A percentile compares a stretch with the other conserved stretches of the same genome.
Conservation (phyloP, 2,113 vertebrate genomes). For the Arizona elegans region DNA sequence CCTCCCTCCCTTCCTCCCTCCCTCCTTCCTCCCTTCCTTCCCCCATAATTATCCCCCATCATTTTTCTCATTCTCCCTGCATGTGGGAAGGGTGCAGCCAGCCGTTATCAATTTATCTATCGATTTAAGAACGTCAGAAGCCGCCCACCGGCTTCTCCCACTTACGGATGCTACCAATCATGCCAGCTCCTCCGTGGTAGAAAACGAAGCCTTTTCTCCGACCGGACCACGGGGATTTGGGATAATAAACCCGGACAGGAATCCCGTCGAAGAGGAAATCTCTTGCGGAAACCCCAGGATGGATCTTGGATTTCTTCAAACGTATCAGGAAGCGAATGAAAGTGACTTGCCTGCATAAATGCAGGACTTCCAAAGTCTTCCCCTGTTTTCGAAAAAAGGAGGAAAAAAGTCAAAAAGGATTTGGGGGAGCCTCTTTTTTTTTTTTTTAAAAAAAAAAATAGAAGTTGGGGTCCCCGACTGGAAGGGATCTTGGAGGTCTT, state of each 20-base stretch:
- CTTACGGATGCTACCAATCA: conserved; percentile 74
- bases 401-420: background rate
- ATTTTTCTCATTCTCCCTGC: background rate
- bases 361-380: background rate
- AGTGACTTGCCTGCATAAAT: background rate
- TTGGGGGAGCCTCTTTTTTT: background rate
- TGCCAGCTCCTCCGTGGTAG: conserved; percentile 73
- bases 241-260: conserved; percentile 73
- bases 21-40: no score
- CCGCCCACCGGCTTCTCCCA: rapidly evolving
- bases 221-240: conserved; percentile 42
- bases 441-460: background rate
- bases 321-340: rapidly evolving
- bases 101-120: background rate
- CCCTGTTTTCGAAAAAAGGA: background rate
- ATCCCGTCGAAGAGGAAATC: conserved; percentile 25
- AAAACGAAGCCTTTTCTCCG: conserved; percentile 69
- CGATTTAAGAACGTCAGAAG: background rate
- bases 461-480: no score
- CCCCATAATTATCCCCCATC: background rate
- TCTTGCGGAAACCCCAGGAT: background rate
- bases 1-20: no score
- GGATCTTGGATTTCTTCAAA: background rate
- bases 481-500: no score
- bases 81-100: background rate